phyloP scores from a whole-genome alignment of 2,797 vertebrate species.

The Chrysolophus pictus region DNA sequence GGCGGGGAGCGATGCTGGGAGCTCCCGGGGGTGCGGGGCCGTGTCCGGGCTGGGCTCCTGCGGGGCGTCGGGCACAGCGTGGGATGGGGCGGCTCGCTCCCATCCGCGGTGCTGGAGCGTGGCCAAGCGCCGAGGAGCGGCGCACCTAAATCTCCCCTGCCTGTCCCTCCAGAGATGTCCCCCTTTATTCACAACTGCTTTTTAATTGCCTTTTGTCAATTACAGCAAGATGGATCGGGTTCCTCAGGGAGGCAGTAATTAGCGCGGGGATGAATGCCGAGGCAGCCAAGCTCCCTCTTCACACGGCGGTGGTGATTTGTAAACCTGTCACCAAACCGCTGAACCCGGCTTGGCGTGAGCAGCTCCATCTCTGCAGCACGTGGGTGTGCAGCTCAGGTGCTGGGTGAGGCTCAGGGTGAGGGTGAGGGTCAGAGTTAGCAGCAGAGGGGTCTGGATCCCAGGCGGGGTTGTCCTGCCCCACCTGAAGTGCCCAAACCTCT shows the following conservation, averaged over 20 bases:
- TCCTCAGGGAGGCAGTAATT: conserved; percentile 66
- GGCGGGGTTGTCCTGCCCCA: background rate
- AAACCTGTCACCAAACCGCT: conserved; percentile 55
- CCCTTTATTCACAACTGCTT: conserved; percentile 65
- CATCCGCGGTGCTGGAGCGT: accelerated
- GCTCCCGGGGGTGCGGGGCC: background rate
- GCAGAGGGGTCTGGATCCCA: background rate
- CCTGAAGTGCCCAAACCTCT: background rate
- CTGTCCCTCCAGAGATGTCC: conserved; percentile 55
- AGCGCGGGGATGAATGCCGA: conserved; percentile 47
- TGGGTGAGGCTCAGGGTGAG: too few relatives aligned
- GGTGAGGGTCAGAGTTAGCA: too few relatives aligned
- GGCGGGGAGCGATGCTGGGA: background rate
- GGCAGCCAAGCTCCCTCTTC: conserved; percentile 52
- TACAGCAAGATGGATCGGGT: conserved; percentile 59
- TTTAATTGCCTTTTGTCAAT: conserved; percentile 75
- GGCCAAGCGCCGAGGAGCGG: background rate
- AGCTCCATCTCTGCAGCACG: background rate
- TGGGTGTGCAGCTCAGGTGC: background rate
- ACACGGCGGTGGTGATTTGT: conserved; percentile 63
- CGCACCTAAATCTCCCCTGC: conserved; percentile 52
- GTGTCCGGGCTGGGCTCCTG: accelerated
- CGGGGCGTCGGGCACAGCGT: background rate
- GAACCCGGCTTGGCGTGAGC: background rate
- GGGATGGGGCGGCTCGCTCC: accelerated